Evolutionary conservation across 2,113 vertebrate species (phyloP).

Genomic region (Chiloscyllium plagiosum): DNA sequence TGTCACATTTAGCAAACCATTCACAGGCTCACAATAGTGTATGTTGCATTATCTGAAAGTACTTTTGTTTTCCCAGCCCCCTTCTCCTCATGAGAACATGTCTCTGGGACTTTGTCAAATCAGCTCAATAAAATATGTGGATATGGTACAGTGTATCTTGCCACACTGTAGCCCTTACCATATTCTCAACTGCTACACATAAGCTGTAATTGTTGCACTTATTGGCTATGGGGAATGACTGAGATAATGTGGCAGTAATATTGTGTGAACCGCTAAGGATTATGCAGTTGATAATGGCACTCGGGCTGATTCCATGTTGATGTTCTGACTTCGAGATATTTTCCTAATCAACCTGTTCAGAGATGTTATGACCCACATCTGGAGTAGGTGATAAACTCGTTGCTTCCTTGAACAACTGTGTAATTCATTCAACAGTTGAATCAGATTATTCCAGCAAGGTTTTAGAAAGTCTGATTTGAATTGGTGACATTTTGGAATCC

Average conservation of each 20-base stretch:
- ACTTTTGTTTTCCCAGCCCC: neutral
- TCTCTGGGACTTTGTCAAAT: neutral
- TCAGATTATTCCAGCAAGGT: constrained; percentile 17
- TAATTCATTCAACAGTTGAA: neutral
- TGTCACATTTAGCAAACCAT: neutral
- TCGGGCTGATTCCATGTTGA: neutral
- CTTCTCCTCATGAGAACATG: neutral
- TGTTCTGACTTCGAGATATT: neutral
- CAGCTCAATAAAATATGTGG: neutral
- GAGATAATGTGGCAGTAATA: neutral
- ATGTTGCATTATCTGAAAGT: neutral
- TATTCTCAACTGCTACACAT: neutral
- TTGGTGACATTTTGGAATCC: neutral
- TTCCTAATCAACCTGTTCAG: too few relatives aligned
- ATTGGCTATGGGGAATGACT: neutral
- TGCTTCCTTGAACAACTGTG: too few relatives aligned
- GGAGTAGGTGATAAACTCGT: neutral
- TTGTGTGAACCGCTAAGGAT: neutral
- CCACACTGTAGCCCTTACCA: neutral
- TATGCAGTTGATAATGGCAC: neutral
- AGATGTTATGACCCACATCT: too few relatives aligned
- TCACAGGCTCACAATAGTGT: neutral
- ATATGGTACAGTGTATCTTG: neutral
- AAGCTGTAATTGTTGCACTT: neutral
- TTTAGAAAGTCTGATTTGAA: neutral